Evolutionary conservation across 92 coral and sea anemone species (phyloP).

Genomic region (Bergia sp.): DNA sequence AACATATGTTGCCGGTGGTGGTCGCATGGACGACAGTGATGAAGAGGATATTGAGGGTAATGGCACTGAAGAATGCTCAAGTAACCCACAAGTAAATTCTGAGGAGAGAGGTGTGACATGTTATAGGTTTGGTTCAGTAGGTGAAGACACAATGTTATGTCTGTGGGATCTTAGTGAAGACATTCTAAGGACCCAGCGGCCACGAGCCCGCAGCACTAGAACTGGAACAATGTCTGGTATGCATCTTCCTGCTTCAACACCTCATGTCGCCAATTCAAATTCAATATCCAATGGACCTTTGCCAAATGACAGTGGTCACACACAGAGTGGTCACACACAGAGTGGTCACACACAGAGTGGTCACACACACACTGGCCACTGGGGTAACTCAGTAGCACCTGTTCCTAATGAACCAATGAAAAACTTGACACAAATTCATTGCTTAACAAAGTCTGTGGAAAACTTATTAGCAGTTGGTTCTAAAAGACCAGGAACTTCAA

Average conservation of each 20-base stretch:
- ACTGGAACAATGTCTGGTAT: conserved; percentile 32
- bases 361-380: conserved; percentile 58
- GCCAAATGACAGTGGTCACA: conserved; percentile 69
- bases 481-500: conserved; percentile 85
- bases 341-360: conserved; percentile 60
- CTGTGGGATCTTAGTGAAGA: conserved; percentile 98
- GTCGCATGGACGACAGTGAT: conserved; percentile 94
- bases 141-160: conserved; percentile 91
- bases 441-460: conserved; percentile 92
- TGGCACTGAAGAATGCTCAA: conserved; percentile 61
- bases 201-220: conserved; percentile 85
- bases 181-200: conserved; percentile 86
- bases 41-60: conserved; percentile 90
- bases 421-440: conserved; percentile 89
- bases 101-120: conserved; percentile 79
- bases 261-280: conserved; percentile 56
- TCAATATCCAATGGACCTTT: conserved; percentile 91
- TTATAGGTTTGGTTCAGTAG: conserved; percentile 97
- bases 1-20: conserved; percentile 86
- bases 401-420: conserved; percentile 68
- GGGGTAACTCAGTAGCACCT: conserved; percentile 72
- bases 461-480: conserved; percentile 74
- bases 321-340: conserved; percentile 61
- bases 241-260: conserved; percentile 53
- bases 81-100: conserved; percentile 57